Evolutionary conservation across 1,140 invertebrate species (phyloP).

Genomic region (Mactra quadrangularis): DNA sequence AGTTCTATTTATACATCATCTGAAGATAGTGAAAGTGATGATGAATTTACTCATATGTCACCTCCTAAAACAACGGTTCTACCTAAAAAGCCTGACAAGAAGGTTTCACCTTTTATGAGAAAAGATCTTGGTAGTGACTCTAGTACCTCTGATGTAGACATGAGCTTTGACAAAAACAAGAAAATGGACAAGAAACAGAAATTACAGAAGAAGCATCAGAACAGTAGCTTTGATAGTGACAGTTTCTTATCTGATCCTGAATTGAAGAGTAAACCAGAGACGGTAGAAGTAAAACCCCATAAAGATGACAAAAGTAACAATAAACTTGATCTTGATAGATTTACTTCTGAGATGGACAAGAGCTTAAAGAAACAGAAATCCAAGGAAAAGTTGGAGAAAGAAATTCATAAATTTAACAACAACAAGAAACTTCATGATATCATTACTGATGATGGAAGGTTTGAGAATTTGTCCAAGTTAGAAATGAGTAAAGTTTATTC

Average conservation of each 20-base stretch:
- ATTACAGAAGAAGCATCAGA: slow-evolving; percentile 7
- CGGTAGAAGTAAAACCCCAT: neutral
- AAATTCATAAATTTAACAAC: slow-evolving; percentile 30
- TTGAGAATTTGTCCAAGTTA: slow-evolving; percentile 37
- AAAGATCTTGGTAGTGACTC: slow-evolving; percentile 48
- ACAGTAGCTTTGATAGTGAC: slow-evolving; percentile 45
- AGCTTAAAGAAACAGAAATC: slow-evolving; percentile 46
- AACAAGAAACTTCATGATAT: slow-evolving; percentile 57
- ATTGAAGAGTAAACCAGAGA: neutral
- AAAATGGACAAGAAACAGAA: slow-evolving; percentile 35
- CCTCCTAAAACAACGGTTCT: slow-evolving; percentile 48
- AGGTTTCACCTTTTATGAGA: neutral
- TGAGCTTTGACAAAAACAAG: slow-evolving; percentile 21
- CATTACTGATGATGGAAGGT: slow-evolving; percentile 34
- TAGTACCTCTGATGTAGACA: slow-evolving; percentile 36
- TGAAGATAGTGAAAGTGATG: slow-evolving; percentile 55
- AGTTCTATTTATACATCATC: slow-evolving; percentile 61
- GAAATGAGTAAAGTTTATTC: slow-evolving; percentile 46
- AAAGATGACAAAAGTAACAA: slow-evolving; percentile 20
- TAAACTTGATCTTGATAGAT: slow-evolving; percentile 28
- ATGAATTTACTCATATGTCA: slow-evolving; percentile 55
- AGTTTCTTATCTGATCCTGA: slow-evolving; percentile 41
- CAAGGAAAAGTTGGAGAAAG: slow-evolving; percentile 45
- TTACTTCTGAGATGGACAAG: slow-evolving; percentile 34
- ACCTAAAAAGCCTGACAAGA: slow-evolving; percentile 43